phyloP scores from a whole-genome alignment of 2,113 vertebrate genomes.

The Chauna torquata region DNA sequence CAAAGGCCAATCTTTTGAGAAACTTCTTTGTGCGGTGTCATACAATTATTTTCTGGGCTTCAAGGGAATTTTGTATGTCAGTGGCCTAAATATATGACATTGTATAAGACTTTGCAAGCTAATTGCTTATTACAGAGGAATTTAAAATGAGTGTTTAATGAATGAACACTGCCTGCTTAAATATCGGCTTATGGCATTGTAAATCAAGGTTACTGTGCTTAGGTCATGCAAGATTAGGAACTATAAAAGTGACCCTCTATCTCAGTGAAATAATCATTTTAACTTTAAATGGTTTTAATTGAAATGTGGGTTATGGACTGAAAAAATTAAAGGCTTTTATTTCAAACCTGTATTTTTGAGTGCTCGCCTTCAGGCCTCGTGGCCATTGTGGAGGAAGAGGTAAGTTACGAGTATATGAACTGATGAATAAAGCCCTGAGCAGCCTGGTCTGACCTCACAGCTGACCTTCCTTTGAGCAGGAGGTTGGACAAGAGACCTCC shows the following conservation, averaged over 20 bases:
- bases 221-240: slow-evolving; percentile 18
- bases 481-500: not conserved
- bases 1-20: not conserved
- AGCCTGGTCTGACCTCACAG: not conserved
- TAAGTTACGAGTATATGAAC: not conserved
- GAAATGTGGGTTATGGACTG: not conserved
- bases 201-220: slow-evolving; percentile 42
- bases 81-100: slow-evolving; percentile 38
- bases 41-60: not conserved
- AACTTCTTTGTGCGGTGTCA: not conserved
- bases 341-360: not conserved
- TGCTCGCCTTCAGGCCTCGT: not conserved
- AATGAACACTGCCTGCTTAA: slow-evolving; percentile 34
- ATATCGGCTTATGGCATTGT: slow-evolving; percentile 2
- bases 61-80: slow-evolving; percentile 8
- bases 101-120: slow-evolving; percentile 18
- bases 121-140: slow-evolving; percentile 56
- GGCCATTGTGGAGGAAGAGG: not conserved
- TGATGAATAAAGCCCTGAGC: not conserved
- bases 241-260: slow-evolving; percentile 31
- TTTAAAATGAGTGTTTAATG: slow-evolving; percentile 49
- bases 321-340: not conserved
- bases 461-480: not conserved
- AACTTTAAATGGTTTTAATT: slow-evolving; percentile 30
- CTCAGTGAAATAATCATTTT: slow-evolving; percentile 18